Evolutionary conservation across 2,797 vertebrate species (phyloP).

Genomic region (Spinibarbus caldwelli): DNA sequence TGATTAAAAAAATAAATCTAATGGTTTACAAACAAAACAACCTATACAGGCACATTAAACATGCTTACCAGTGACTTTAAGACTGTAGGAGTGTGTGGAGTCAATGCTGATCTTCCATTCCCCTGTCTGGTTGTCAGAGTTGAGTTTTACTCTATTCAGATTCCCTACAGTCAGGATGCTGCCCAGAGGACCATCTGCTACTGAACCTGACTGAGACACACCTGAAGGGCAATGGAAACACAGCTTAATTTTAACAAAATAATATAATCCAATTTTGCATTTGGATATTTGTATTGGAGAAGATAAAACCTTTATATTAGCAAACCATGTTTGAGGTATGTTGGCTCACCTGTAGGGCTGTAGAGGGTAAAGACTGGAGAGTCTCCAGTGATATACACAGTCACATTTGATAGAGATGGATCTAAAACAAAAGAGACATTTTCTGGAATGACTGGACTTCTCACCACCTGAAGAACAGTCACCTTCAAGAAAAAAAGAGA

Average conservation of each 20-base stretch:
- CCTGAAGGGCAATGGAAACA: slow-evolving; percentile 56
- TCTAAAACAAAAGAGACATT: slow-evolving; percentile 70
- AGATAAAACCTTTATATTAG: background rate
- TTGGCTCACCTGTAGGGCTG: slow-evolving; percentile 66
- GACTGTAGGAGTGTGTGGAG: slow-evolving; percentile 63
- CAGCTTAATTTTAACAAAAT: background rate
- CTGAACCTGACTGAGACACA: slow-evolving; percentile 64
- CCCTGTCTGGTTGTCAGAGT: slow-evolving; percentile 63
- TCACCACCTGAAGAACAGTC: slow-evolving; percentile 68
- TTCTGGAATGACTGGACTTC: slow-evolving; percentile 60
- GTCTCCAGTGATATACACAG: slow-evolving; percentile 70
- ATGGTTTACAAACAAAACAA: background rate
- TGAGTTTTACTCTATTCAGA: slow-evolving; percentile 65
- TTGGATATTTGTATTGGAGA: background rate
- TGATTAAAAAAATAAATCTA: background rate
- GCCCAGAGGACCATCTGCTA: slow-evolving; percentile 65
- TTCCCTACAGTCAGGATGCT: slow-evolving; percentile 66
- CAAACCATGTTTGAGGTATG: background rate
- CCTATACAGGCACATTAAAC: background rate
- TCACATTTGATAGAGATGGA: slow-evolving; percentile 64
- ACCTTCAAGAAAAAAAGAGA: slow-evolving; percentile 64
- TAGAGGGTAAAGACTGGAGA: slow-evolving; percentile 68
- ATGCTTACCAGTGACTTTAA: slow-evolving; percentile 72
- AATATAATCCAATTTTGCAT: no score
- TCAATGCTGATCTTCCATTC: slow-evolving; percentile 69